Evolutionary conservation across 2,113 vertebrate species (phyloP).

Genomic region (Talpa occidentalis): DNA sequence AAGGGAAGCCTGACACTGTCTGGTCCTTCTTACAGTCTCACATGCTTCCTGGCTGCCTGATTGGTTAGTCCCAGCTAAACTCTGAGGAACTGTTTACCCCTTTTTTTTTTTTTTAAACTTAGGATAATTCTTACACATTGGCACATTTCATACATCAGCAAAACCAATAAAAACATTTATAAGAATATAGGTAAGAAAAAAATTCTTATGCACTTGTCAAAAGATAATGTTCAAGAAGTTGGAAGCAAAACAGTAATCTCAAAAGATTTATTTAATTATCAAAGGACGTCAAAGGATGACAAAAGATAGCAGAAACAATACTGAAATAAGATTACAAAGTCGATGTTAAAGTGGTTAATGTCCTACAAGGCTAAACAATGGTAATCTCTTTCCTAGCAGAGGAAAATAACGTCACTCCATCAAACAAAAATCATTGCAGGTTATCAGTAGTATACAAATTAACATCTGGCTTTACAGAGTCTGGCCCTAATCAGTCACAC

Average conservation of each 20-base stretch:
- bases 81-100: not conserved
- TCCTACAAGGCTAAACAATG: not conserved
- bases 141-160: not conserved
- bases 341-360: not conserved
- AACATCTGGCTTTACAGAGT: not conserved
- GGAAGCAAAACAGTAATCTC: not conserved
- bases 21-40: not conserved
- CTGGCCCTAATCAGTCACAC: not conserved
- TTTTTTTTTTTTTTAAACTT: no score
- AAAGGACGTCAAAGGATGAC: not conserved
- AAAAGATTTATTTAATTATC: conserved; percentile 13
- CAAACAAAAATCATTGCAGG: not conserved
- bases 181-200: not conserved
- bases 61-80: not conserved
- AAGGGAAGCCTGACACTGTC: not conserved
- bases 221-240: conserved; percentile 18
- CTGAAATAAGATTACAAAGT: not conserved
- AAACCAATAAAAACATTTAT: not conserved
- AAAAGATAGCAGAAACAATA: not conserved
- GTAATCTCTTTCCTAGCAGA: not conserved
- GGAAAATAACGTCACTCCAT: not conserved
- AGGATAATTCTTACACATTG: not conserved
- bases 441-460: not conserved
- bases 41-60: not conserved
- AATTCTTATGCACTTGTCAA: not conserved